phyloP scores from a whole-genome alignment of 2,113 vertebrate species.

The Pseudorectes ferrugineus region DNA sequence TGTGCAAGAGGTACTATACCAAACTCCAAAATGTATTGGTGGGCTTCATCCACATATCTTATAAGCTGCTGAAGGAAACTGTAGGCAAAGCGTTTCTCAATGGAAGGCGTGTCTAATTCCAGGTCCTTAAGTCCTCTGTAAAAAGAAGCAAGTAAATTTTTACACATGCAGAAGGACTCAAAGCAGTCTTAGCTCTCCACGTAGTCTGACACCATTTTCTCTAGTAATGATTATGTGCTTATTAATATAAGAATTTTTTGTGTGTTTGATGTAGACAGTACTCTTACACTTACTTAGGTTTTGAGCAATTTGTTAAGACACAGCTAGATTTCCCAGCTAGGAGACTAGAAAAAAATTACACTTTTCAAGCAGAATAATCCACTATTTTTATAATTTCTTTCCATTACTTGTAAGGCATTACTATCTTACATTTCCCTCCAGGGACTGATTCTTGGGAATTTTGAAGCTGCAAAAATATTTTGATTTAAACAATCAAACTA shows the following conservation, averaged over 20 bases:
- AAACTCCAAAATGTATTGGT: conserved; percentile 90
- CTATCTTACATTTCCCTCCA: neutral
- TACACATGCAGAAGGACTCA: neutral
- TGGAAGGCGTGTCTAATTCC: conserved; percentile 91
- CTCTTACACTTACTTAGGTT: neutral
- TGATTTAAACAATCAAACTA: neutral
- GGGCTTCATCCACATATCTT: conserved; percentile 90
- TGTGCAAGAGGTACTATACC: conserved; percentile 64
- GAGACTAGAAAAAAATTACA: neutral
- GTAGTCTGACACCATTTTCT: neutral
- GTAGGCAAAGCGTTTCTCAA: conserved; percentile 95
- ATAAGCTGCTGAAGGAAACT: conserved; percentile 94
- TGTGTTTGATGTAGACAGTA: neutral
- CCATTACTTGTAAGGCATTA: neutral
- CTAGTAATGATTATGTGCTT: neutral
- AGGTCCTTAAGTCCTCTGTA: conserved; percentile 86
- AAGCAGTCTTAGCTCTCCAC: neutral
- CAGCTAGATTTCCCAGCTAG: neutral
- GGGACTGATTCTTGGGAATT: neutral
- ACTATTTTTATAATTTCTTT: neutral
- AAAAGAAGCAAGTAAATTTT: neutral
- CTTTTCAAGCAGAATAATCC: neutral
- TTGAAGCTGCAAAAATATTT: neutral
- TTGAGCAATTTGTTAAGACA: neutral
- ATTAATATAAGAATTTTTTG: neutral